phyloP scores from a whole-genome alignment of 2,888 invertebrate species.

The Lithophane leautieri region DNA sequence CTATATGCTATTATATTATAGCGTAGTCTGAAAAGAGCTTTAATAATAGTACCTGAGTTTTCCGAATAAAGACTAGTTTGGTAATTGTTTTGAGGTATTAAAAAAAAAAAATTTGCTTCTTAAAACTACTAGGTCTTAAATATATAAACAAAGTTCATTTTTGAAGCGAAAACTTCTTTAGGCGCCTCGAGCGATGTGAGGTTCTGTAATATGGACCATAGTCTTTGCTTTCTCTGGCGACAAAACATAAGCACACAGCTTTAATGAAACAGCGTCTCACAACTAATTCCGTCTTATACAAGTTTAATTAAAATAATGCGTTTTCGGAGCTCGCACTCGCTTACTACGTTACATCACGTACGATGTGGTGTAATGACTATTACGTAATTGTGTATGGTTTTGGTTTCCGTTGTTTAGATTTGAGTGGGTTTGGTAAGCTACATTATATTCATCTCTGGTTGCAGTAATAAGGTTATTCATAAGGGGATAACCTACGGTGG shows the following conservation, averaged over 20 bases:
- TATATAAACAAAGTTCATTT: no score
- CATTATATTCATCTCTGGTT: background rate
- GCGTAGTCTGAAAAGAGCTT: no score
- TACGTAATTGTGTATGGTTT: conserved; percentile 14
- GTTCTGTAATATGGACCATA: background rate
- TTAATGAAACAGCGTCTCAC: conserved; percentile 51
- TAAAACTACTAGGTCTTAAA: background rate
- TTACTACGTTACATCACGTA: conserved; percentile 53
- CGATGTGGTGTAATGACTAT: conserved; percentile 35
- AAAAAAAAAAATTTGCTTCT: background rate
- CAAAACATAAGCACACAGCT: conserved; percentile 50
- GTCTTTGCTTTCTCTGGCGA: conserved; percentile 24
- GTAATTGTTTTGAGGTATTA: background rate
- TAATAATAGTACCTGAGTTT: conserved; percentile 51
- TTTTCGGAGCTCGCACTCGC: conserved; percentile 60
- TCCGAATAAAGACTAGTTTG: background rate
- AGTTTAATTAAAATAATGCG: conserved; percentile 74
- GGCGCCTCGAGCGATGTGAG: no score
- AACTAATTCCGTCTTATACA: conserved; percentile 62
- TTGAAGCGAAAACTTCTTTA: no score
- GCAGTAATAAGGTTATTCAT: background rate
- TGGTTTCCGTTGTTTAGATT: conserved; percentile 4
- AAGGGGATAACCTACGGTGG: background rate
- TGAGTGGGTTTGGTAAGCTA: background rate
- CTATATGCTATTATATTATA: no score